Evolutionary conservation across 2,797 vertebrate species (phyloP).

Genomic region (Prunella strophiata): DNA sequence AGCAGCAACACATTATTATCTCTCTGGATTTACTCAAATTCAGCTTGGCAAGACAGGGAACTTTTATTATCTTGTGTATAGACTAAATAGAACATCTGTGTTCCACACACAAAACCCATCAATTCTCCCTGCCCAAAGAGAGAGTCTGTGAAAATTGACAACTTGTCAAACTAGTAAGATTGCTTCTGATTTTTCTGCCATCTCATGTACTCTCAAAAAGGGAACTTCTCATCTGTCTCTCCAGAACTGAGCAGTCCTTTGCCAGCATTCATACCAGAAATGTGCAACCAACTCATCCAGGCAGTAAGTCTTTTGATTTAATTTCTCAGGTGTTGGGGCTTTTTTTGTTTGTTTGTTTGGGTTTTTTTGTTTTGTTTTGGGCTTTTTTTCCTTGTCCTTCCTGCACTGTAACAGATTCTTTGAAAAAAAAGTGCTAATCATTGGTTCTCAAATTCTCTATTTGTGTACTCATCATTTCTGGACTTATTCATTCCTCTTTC

Average conservation of each 20-base stretch:
- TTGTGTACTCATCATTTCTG: neutral
- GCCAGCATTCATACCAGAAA: neutral
- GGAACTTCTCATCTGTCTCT: neutral
- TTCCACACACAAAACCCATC: constrained; percentile 22
- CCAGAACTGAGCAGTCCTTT: neutral
- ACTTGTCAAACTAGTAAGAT: constrained; percentile 14
- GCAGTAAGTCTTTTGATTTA: neutral
- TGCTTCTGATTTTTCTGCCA: constrained; percentile 7
- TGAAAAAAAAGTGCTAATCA: neutral
- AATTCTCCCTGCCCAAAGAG: neutral
- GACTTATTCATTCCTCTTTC: neutral
- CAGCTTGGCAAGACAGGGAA: neutral
- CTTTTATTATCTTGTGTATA: constrained; percentile 24
- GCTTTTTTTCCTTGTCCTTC: neutral
- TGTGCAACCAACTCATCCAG: neutral
- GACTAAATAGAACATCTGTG: constrained; percentile 50
- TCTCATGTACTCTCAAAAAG: neutral
- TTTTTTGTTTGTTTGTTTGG: neutral
- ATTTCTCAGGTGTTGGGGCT: neutral
- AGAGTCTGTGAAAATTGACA: constrained; percentile 39
- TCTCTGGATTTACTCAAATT: neutral
- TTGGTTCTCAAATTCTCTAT: neutral
- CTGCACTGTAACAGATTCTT: neutral
- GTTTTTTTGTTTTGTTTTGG: no score
- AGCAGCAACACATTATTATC: neutral